Conservation (phyloP, 1,140 invertebrate species). For the Cataglyphis hispanica region DNA sequence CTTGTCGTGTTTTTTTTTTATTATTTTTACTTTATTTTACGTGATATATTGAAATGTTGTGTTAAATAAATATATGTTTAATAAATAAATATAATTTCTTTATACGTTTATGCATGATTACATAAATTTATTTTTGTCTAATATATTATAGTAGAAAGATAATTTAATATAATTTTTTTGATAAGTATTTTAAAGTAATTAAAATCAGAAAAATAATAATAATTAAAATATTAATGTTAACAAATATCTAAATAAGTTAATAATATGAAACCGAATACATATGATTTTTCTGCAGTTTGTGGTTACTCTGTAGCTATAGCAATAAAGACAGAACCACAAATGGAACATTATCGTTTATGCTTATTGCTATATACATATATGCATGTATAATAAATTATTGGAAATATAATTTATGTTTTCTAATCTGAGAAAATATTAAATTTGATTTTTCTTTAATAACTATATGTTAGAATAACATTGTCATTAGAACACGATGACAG, state of each 20-base stretch:
- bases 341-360: constrained; percentile 54
- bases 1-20: constrained; percentile 7
- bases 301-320: constrained; percentile 56
- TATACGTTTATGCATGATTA: neutral
- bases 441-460: constrained; percentile 9
- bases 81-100: neutral
- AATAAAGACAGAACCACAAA: constrained; percentile 54
- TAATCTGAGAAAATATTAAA: constrained; percentile 16
- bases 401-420: constrained; percentile 59
- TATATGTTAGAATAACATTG: neutral
- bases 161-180: neutral
- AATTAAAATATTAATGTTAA: neutral
- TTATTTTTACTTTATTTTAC: neutral
- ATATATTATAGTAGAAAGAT: neutral
- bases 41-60: neutral
- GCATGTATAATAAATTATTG: constrained; percentile 46
- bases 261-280: neutral
- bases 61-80: neutral
- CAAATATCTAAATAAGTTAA: constrained; percentile 8
- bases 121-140: neutral
- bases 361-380: constrained; percentile 33
- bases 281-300: constrained; percentile 48
- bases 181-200: neutral
- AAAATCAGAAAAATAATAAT: neutral
- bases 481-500: constrained; percentile 53